phyloP scores from a whole-genome alignment of 1,140 invertebrate genomes.

The Pogonus chalceus region DNA sequence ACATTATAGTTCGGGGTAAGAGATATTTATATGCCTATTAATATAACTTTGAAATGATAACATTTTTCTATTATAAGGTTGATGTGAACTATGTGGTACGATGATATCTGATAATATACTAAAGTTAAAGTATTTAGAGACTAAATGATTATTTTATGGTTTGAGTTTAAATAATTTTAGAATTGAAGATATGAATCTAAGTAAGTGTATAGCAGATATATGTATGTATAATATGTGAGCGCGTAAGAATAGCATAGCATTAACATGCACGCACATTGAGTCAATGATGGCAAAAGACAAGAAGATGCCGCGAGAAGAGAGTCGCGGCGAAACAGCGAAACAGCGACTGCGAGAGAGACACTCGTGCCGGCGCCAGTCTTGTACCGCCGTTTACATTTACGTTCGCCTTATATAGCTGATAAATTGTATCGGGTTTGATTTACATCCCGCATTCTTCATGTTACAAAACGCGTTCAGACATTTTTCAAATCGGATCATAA shows the following conservation, averaged over 20 bases:
- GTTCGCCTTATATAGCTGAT: constrained; percentile 5
- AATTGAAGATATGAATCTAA: not conserved
- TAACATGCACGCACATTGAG: not conserved
- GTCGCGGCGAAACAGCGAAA: too few relatives aligned
- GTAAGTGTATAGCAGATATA: not conserved
- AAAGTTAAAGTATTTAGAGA: too few relatives aligned
- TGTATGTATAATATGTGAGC: not conserved
- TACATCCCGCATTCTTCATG: constrained; percentile 5
- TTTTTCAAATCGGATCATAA: constrained; percentile 3
- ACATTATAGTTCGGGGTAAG: too few relatives aligned
- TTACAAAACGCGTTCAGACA: not conserved
- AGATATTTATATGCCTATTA: too few relatives aligned
- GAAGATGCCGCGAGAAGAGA: too few relatives aligned
- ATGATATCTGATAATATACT: too few relatives aligned
- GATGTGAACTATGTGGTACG: too few relatives aligned
- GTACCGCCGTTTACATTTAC: not conserved
- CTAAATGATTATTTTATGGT: too few relatives aligned
- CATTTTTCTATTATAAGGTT: too few relatives aligned
- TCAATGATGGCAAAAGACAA: not conserved
- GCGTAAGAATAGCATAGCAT: not conserved
- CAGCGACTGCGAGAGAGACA: too few relatives aligned
- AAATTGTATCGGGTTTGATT: constrained; percentile 3
- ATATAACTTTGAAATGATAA: too few relatives aligned
- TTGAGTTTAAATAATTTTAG: not conserved
- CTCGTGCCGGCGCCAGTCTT: not conserved